These are phyloP conservation scores for Bellardia pandia DNA, from an alignment of 2,888 invertebrate genomes.

Conservation along the genomic window DNA sequence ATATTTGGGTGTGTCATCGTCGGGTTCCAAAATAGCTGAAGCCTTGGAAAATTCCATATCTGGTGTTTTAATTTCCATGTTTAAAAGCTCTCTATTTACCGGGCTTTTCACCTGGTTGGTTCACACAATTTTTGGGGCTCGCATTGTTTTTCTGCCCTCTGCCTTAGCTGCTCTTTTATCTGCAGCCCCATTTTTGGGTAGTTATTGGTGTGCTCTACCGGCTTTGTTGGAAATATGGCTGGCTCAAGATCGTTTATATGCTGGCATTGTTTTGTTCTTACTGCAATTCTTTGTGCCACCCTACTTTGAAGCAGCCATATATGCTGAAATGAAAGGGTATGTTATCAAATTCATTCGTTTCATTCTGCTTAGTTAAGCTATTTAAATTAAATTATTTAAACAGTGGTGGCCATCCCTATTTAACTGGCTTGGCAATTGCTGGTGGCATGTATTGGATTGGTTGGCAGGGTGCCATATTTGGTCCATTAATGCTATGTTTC, in stretches of 20 bases:
- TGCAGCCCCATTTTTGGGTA: constrained; percentile 97
- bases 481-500: constrained; percentile 96
- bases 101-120: constrained; percentile 99
- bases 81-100: constrained; percentile 98
- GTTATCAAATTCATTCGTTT: neutral
- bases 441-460: constrained; percentile 99
- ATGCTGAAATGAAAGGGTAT: constrained; percentile 98
- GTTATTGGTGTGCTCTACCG: constrained; percentile 97
- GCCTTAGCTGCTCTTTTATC: constrained; percentile 94
- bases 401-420: constrained; percentile 97
- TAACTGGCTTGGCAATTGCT: constrained; percentile 98
- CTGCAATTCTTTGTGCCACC: constrained; percentile 94
- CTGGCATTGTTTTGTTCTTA: constrained; percentile 91
- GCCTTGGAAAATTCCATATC: constrained; percentile 95
- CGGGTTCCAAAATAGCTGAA: constrained; percentile 91
- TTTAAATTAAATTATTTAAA: constrained; percentile 46
- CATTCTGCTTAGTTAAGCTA: constrained; percentile 1
- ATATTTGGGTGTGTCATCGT: constrained; percentile 89
- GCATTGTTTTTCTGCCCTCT: constrained; percentile 97
- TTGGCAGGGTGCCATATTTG: constrained; percentile 98
- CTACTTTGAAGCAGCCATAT: constrained; percentile 97
- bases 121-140: constrained; percentile 96
- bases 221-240: constrained; percentile 98
- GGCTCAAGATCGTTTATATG: constrained; percentile 92
- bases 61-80: constrained; percentile 97